phyloP scores from a whole-genome alignment of 2,113 vertebrate species.

The Catagonus wagneri region DNA sequence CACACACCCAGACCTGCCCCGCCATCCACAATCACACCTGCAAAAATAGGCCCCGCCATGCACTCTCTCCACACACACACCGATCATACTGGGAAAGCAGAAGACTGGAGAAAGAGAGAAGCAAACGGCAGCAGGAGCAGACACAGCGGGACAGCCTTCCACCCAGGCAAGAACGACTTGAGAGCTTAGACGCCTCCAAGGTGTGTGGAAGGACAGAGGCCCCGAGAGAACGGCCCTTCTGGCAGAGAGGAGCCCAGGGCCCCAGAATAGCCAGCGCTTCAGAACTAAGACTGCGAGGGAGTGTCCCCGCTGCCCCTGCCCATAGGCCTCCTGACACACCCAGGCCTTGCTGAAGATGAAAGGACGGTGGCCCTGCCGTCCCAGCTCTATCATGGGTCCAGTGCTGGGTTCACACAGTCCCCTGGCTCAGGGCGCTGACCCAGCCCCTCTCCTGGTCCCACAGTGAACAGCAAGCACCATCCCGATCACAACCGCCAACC shows the following conservation, averaged over 20 bases:
- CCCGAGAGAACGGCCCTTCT: neutral
- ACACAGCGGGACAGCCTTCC: neutral
- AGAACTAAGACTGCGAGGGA: neutral
- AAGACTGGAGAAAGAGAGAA: neutral
- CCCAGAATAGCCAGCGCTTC: neutral
- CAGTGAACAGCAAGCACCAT: neutral
- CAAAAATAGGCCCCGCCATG: fast-evolving
- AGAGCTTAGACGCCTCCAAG: neutral
- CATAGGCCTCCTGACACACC: neutral
- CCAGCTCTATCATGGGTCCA: neutral
- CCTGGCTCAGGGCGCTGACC: neutral
- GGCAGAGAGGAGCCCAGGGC: neutral
- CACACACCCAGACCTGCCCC: neutral
- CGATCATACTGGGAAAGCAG: neutral
- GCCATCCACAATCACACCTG: fast-evolving
- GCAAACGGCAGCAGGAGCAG: neutral
- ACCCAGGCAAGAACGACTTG: neutral
- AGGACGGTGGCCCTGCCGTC: neutral
- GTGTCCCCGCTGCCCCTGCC: neutral
- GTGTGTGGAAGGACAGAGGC: neutral
- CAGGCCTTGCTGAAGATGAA: neutral
- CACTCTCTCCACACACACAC: neutral
- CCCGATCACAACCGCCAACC: neutral
- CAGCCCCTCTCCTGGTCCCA: neutral
- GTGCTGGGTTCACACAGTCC: slow-evolving; percentile 43